These are phyloP conservation scores for Isoperla grammatica DNA, from an alignment of 2,888 invertebrate species.

Conservation along the genomic window DNA sequence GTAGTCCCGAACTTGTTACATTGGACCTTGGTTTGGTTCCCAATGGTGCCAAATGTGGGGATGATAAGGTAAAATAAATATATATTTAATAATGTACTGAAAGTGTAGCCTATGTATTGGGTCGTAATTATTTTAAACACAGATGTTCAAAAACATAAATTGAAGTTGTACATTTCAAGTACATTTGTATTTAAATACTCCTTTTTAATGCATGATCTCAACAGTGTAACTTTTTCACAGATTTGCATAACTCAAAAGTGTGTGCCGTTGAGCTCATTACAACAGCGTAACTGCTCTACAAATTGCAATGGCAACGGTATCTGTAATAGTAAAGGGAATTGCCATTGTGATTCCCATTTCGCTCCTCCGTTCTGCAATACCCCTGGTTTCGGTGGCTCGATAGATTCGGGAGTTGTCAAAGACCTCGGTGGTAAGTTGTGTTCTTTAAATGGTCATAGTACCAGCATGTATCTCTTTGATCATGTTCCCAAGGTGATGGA, in stretches of 20 bases:
- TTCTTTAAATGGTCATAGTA: too few species aligned
- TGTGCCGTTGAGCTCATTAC: constrained; percentile 37
- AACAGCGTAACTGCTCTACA: constrained; percentile 56
- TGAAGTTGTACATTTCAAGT: too few species aligned
- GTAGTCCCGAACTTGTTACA: background rate
- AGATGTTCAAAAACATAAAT: too few species aligned
- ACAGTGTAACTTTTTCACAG: too few species aligned
- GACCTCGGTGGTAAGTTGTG: constrained; percentile 67
- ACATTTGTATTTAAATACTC: too few species aligned
- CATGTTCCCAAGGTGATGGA: too few species aligned
- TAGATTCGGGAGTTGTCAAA: constrained; percentile 85
- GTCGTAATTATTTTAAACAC: too few species aligned
- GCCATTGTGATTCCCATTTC: constrained; percentile 89
- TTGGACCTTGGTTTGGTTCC: background rate
- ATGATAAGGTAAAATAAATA: background rate
- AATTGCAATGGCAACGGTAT: constrained; percentile 79
- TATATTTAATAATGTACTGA: too few species aligned
- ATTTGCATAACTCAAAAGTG: constrained; percentile 49
- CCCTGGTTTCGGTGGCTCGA: constrained; percentile 84
- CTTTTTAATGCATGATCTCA: too few species aligned
- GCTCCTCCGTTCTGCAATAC: constrained; percentile 79
- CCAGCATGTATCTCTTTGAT: too few species aligned
- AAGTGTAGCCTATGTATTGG: too few species aligned
- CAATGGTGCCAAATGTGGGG: constrained; percentile 4
- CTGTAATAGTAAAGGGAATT: constrained; percentile 86